These are phyloP conservation scores for Fukomys damarensis DNA, from an alignment of 2,113 vertebrate genomes.

Conservation along the genomic window DNA sequence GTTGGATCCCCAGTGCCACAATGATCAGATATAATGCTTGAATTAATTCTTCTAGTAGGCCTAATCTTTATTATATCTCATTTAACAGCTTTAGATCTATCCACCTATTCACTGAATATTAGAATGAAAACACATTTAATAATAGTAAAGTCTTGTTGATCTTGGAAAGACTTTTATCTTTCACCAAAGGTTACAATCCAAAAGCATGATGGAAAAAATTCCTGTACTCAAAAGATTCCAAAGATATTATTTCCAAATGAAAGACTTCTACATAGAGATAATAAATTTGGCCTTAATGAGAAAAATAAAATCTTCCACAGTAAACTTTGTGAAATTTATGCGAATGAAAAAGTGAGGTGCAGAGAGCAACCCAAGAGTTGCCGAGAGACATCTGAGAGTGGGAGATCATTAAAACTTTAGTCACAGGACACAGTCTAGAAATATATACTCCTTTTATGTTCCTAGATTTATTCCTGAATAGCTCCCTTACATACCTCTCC, in stretches of 20 bases:
- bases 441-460: background rate
- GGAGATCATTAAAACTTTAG: background rate
- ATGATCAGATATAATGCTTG: background rate
- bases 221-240: background rate
- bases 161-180: background rate
- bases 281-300: background rate
- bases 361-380: background rate
- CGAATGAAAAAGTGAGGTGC: background rate
- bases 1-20: background rate
- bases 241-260: background rate
- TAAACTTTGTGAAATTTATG: background rate
- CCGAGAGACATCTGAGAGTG: background rate
- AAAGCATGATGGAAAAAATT: background rate
- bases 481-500: accelerated
- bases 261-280: background rate
- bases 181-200: background rate
- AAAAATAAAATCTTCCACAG: background rate
- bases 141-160: background rate
- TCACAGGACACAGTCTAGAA: background rate
- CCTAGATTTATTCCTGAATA: background rate
- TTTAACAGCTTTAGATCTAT: background rate
- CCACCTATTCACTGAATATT: background rate
- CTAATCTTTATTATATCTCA: background rate
- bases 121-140: background rate
- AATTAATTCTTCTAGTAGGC: background rate